Evolutionary conservation across 2,113 vertebrate species (phyloP).

Genomic region (Apeltes quadracus): DNA sequence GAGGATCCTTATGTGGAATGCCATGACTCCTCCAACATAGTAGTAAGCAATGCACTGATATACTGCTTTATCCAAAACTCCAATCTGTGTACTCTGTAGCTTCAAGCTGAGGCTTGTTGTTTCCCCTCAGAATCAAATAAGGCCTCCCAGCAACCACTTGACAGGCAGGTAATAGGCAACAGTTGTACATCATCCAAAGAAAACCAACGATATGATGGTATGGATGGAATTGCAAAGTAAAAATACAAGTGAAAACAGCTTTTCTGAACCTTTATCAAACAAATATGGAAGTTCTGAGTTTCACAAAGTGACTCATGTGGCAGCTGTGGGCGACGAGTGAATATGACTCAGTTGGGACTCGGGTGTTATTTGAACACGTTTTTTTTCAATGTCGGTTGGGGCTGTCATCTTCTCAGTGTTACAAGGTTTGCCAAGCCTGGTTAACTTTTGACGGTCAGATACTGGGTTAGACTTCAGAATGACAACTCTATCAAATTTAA

Average conservation of each 20-base stretch:
- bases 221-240: not conserved
- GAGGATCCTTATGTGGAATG: not conserved
- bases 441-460: constrained; percentile 35
- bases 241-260: constrained; percentile 4
- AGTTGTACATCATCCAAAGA: constrained; percentile 30
- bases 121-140: constrained; percentile 28
- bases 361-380: constrained; percentile 57
- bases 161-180: constrained; percentile 24
- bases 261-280: constrained; percentile 25
- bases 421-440: constrained; percentile 29
- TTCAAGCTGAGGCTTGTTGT: constrained; percentile 26
- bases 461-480: constrained; percentile 47
- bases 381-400: constrained; percentile 20
- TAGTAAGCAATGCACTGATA: not conserved
- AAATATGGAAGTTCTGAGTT: constrained; percentile 7
- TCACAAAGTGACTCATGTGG: constrained; percentile 33
- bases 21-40: not conserved
- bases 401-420: constrained; percentile 47
- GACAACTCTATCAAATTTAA: constrained; percentile 24
- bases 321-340: constrained; percentile 30
- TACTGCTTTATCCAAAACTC: constrained; percentile 29
- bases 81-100: constrained; percentile 38
- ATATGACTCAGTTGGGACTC: constrained; percentile 54
- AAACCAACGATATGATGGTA: constrained; percentile 5
- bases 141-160: constrained; percentile 33